phyloP scores from a whole-genome alignment of 2,888 invertebrate species.

The Oligia strigilis region DNA sequence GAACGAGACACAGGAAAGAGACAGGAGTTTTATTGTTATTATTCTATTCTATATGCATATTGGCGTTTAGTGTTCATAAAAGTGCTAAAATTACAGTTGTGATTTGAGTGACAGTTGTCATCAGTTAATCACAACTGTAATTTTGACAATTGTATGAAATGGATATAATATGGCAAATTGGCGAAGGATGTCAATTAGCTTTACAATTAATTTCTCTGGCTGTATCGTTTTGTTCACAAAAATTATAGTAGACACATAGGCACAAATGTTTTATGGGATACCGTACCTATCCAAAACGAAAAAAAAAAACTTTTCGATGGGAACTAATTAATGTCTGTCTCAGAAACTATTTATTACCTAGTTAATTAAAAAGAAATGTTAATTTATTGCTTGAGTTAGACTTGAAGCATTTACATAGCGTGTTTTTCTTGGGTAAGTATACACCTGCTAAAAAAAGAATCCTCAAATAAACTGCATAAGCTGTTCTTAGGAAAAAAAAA shows the following conservation, averaged over 20 bases:
- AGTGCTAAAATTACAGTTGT: too few species aligned
- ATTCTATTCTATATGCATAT: too few species aligned
- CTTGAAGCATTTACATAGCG: background rate
- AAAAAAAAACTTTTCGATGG: background rate
- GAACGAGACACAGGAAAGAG: too few species aligned
- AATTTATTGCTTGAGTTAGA: background rate
- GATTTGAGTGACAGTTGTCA: too few species aligned
- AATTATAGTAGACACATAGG: background rate
- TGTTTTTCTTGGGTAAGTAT: background rate
- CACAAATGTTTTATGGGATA: background rate
- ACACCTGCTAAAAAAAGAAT: background rate
- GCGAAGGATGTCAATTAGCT: background rate
- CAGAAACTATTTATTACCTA: background rate
- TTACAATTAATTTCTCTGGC: background rate
- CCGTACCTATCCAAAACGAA: background rate
- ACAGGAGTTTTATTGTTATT: too few species aligned
- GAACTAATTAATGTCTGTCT: conserved; percentile 1
- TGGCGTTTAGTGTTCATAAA: too few species aligned
- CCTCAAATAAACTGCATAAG: background rate
- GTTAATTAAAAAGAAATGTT: conserved; percentile 2
- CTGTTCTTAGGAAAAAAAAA: too few species aligned
- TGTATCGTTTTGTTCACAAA: background rate
- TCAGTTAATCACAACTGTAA: background rate
- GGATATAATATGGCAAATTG: background rate
- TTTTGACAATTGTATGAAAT: background rate